Percentiles rank a stretch among this genome's conserved stretches.
Evolutionary conservation across 1,140 invertebrate genomes (phyloP).

Genomic region (Himalopsyche phryganea): DNA sequence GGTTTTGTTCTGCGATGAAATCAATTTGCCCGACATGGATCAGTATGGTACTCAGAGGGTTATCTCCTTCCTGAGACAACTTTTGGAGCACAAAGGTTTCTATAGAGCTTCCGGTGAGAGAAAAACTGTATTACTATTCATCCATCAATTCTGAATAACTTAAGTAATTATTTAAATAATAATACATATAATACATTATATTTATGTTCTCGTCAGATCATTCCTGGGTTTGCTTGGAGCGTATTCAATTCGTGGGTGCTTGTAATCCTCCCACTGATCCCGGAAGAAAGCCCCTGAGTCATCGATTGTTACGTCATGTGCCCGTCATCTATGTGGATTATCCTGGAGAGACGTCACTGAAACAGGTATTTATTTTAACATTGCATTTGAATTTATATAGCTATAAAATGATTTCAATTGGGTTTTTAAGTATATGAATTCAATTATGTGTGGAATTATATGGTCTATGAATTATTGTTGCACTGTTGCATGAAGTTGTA

Average conservation of each 20-base stretch:
- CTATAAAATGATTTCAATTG: too few species aligned
- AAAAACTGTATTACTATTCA: too few species aligned
- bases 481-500: too few species aligned
- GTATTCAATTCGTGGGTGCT: constrained; percentile 99
- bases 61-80: constrained; percentile 95
- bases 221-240: constrained; percentile 93
- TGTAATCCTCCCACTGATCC: constrained; percentile 99
- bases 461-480: too few species aligned
- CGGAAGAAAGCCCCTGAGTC: constrained; percentile 94
- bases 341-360: constrained; percentile 94
- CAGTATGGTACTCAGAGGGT: constrained; percentile 97
- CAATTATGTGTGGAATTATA: too few species aligned
- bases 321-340: constrained; percentile 99
- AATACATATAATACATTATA: not conserved
- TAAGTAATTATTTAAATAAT: too few species aligned
- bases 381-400: too few species aligned
- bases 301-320: constrained; percentile 90
- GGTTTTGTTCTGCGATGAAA: constrained; percentile 99
- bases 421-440: too few species aligned
- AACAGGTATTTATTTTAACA: constrained; percentile 63
- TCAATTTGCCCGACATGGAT: constrained; percentile 99
- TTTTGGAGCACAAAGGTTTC: constrained; percentile 93
- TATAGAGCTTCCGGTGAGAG: constrained; percentile 70
- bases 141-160: too few species aligned
- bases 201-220: constrained; percentile 64